Conservation (phyloP, 30 jellyfish, hydroid and myxozoan genomes). For the Rhopilema esculentum region DNA sequence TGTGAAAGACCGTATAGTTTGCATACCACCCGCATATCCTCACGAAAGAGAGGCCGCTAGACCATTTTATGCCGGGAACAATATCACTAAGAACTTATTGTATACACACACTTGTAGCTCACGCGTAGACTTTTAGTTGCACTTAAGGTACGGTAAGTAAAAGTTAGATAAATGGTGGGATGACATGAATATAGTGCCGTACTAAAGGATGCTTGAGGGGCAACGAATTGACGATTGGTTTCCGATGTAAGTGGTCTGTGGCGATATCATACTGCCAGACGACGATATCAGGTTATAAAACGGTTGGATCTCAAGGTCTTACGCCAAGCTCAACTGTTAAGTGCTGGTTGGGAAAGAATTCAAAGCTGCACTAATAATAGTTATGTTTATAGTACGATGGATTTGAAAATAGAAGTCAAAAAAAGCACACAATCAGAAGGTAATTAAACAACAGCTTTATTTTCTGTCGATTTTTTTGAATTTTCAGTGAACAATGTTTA, state of each 20-base stretch:
- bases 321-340: slow-evolving; percentile 41
- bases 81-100: slow-evolving; percentile 38
- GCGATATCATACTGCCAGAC: slow-evolving; percentile 39
- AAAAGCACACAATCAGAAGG: slow-evolving; percentile 7
- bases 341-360: slow-evolving; percentile 55
- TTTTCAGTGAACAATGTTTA: background rate
- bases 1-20: slow-evolving; percentile 29
- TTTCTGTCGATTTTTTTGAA: background rate
- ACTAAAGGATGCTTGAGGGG: background rate
- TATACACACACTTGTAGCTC: slow-evolving; percentile 62
- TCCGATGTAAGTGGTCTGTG: slow-evolving; percentile 70
- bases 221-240: background rate
- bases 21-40: slow-evolving; percentile 64
- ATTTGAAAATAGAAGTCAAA: slow-evolving; percentile 18
- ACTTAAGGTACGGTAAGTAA: slow-evolving; percentile 23
- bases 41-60: slow-evolving; percentile 74
- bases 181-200: background rate
- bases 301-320: slow-evolving; percentile 50
- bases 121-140: slow-evolving; percentile 56
- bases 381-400: slow-evolving; percentile 32
- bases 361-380: slow-evolving; percentile 16
- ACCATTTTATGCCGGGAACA: slow-evolving; percentile 57
- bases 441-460: background rate
- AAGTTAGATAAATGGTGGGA: slow-evolving; percentile 1
- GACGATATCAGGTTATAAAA: slow-evolving; percentile 39